Base-by-base conservation (phyloP, 2,113 vertebrate species). In the Toxostoma redivivum region DNA sequence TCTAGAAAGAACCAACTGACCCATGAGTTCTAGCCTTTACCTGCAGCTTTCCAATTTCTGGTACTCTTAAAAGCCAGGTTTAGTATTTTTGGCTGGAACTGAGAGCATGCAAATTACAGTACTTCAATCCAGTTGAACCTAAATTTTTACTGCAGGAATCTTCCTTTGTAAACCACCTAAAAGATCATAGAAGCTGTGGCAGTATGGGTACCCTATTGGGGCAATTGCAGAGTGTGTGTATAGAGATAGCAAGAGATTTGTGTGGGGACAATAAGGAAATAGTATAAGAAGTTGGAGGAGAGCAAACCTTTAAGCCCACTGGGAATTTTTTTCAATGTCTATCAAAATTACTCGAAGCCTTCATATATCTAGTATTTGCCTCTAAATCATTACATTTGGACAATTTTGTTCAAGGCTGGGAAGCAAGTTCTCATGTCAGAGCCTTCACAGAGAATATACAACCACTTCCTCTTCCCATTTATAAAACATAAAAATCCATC, bases 191-290 rank as follows among this genome's bases (percentile, higher is more conserved):
- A 70, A 80, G 7, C 61, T 79, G 57, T n/a, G 37, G 37, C 56
- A 51, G 30, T 15, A 14, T 2, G 9, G 4, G 7, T 20, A 40
- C 5, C 5, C 48, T 69, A 15, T 15, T 60, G 25, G 37, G 73
- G 33, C 31, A 35, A 18, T 42, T 56, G 22, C 0, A 5, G 37
- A 2, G 1, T 6, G 6, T 16, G 35, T 12, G 8, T 8, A 21
- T 1, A 56, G 27, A 50, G 28, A 15, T 2, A 24, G 25, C 5
- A 38, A 61, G 44, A 82, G 27, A 14, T 58, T 58, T 85, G 8
- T 37, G 31, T 19, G 45, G 66, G 19, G 20, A 33, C n/a, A 33
- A 18, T 11, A 30, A 18, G 30, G 35, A 50, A 81, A 21, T 12
- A 42, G 6, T 12, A 1, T 11, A 82, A 64, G 27, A 72, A 91